Conservation (phyloP, 2,797 vertebrate species). For the Betta splendens region DNA sequence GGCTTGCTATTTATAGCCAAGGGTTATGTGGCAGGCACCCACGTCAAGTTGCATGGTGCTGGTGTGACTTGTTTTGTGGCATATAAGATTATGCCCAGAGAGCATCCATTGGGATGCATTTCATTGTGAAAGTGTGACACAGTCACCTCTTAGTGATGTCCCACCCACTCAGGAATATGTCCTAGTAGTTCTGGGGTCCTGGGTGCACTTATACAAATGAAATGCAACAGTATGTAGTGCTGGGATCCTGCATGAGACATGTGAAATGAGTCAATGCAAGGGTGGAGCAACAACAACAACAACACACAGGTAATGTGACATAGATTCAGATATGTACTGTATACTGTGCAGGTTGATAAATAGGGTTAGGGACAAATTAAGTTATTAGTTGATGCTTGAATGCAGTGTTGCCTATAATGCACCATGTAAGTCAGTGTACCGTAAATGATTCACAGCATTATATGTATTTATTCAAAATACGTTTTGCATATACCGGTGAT, state of each 20-base stretch:
- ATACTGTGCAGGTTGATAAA: neutral
- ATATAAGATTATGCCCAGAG: slow-evolving; percentile 14
- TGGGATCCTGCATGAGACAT: slow-evolving; percentile 6
- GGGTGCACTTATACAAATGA: slow-evolving; percentile 23
- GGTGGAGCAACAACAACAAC: slow-evolving; percentile 42
- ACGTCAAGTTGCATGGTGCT: slow-evolving; percentile 36
- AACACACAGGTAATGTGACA: slow-evolving; percentile 27
- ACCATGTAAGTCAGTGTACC: slow-evolving; percentile 2
- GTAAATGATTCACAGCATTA: neutral
- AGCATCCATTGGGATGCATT: slow-evolving; percentile 29
- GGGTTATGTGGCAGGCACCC: slow-evolving; percentile 48
- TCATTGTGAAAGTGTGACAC: slow-evolving; percentile 21
- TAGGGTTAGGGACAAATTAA: slow-evolving; percentile 18
- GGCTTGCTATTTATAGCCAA: slow-evolving; percentile 73
- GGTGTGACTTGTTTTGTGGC: slow-evolving; percentile 32
- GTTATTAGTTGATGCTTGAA: neutral
- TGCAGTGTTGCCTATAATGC: slow-evolving; percentile 1
- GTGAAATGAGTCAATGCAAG: slow-evolving; percentile 22
- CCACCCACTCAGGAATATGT: slow-evolving; percentile 17
- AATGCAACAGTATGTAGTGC: neutral
- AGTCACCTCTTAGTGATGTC: slow-evolving; percentile 22
- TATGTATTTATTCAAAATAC: slow-evolving; percentile 1
- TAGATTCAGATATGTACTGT: no score
- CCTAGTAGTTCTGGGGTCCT: slow-evolving; percentile 27
- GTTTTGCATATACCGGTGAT: neutral